Conservation (phyloP, 1,140 invertebrate species). For the Drosophila bifasciata region DNA sequence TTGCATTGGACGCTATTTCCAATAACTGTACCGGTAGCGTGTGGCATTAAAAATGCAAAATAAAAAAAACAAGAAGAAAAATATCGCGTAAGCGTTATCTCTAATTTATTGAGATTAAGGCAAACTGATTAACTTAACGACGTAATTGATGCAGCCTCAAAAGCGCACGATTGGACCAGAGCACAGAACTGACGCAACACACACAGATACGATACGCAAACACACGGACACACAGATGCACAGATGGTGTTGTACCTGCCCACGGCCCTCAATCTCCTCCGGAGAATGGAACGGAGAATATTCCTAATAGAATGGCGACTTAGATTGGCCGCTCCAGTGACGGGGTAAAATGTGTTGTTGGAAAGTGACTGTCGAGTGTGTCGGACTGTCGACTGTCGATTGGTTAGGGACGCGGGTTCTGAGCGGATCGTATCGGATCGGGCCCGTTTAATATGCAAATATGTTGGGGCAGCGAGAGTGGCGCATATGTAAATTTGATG, state of each 20-base stretch:
- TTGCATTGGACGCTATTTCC: constrained; percentile 31
- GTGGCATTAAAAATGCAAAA: constrained; percentile 55
- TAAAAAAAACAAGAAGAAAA: constrained; percentile 15
- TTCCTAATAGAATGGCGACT: constrained; percentile 72
- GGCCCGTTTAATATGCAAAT: constrained; percentile 62
- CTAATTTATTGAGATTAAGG: constrained; percentile 65
- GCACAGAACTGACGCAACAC: constrained; percentile 56
- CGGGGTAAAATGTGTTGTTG: constrained; percentile 27
- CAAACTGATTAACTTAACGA: constrained; percentile 67
- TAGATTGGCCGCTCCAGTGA: constrained; percentile 39
- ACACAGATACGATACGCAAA: constrained; percentile 18
- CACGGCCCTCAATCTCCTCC: not conserved
- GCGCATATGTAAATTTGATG: constrained; percentile 70
- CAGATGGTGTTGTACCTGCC: constrained; percentile 11
- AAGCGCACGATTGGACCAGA: constrained; percentile 32
- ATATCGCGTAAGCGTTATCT: constrained; percentile 56
- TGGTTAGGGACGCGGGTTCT: constrained; percentile 6
- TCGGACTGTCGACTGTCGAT: too few species aligned
- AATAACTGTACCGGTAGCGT: constrained; percentile 56
- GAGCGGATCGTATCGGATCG: constrained; percentile 11
- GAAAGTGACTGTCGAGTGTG: constrained; percentile 4
- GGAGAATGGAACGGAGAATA: constrained; percentile 1
- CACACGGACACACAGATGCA: constrained; percentile 32
- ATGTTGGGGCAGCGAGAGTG: constrained; percentile 25
- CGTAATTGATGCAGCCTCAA: constrained; percentile 71